phyloP scores from a whole-genome alignment of 2,888 invertebrate species.

The Gastrophysa polygoni region DNA sequence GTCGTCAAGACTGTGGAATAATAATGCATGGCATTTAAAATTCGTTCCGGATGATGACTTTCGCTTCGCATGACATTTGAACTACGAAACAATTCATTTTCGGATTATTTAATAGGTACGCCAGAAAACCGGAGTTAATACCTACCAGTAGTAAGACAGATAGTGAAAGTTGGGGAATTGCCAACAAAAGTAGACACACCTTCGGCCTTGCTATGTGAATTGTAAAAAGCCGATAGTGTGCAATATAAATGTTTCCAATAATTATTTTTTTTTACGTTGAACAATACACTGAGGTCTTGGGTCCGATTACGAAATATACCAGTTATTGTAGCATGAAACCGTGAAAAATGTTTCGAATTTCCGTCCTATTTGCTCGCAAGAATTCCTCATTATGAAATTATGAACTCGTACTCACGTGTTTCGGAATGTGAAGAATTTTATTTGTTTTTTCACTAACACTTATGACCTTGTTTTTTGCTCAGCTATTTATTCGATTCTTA shows the following conservation, averaged over 20 bases:
- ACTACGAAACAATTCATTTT: background rate
- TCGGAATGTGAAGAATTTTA: background rate
- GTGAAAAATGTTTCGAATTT: background rate
- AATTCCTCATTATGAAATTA: background rate
- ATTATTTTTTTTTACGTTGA: background rate
- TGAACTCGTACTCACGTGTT: background rate
- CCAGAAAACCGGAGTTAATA: background rate
- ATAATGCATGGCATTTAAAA: background rate
- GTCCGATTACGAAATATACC: background rate
- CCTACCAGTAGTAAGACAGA: background rate
- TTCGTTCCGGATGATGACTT: background rate
- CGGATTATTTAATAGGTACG: background rate
- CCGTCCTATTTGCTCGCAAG: background rate
- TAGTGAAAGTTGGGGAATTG: background rate
- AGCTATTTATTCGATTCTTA: too few species aligned
- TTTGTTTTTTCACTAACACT: too few species aligned
- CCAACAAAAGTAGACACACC: background rate
- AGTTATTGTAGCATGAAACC: background rate
- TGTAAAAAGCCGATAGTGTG: background rate
- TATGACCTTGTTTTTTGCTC: too few species aligned
- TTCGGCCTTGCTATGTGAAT: background rate
- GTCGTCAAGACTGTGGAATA: too few species aligned
- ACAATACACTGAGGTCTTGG: background rate
- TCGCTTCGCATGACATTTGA: background rate
- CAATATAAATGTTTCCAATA: background rate